Conservation (phyloP, 53 echinoderm and acorn worm genomes). For the Echinarachnius parma region DNA sequence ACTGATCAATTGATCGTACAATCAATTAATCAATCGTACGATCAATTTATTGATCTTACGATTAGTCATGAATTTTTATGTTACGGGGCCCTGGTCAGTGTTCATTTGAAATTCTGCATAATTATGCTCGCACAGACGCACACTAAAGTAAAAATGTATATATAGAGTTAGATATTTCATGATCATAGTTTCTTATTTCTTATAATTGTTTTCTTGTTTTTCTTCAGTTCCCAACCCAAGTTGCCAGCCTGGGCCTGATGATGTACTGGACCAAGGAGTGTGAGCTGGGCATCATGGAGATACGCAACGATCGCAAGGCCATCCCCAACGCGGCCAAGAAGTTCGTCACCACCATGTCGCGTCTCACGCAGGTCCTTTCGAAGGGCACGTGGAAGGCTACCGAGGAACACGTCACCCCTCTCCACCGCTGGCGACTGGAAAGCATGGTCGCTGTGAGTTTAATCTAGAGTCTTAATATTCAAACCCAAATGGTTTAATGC, state of each 20-base stretch:
- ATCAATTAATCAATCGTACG: too few relatives aligned
- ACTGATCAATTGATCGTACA: too few relatives aligned
- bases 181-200: not conserved
- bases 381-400: constrained; percentile 86
- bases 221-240: constrained; percentile 87
- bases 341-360: constrained; percentile 69
- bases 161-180: too few relatives aligned
- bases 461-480: too few relatives aligned
- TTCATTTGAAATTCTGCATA: too few relatives aligned
- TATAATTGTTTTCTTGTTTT: not conserved
- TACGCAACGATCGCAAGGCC: constrained; percentile 86
- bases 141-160: too few relatives aligned
- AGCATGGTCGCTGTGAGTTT: constrained; percentile 85
- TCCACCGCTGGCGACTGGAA: constrained; percentile 85
- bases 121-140: too few relatives aligned
- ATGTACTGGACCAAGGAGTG: constrained; percentile 98
- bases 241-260: constrained; percentile 79
- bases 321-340: constrained; percentile 85
- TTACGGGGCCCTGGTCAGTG: too few relatives aligned
- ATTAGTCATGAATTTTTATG: too few relatives aligned
- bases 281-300: constrained; percentile 88
- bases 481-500: too few relatives aligned
- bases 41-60: too few relatives aligned
- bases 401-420: constrained; percentile 78
- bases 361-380: constrained; percentile 68